Conservation (phyloP, 2,888 invertebrate genomes). For the Xylophagus ater region DNA sequence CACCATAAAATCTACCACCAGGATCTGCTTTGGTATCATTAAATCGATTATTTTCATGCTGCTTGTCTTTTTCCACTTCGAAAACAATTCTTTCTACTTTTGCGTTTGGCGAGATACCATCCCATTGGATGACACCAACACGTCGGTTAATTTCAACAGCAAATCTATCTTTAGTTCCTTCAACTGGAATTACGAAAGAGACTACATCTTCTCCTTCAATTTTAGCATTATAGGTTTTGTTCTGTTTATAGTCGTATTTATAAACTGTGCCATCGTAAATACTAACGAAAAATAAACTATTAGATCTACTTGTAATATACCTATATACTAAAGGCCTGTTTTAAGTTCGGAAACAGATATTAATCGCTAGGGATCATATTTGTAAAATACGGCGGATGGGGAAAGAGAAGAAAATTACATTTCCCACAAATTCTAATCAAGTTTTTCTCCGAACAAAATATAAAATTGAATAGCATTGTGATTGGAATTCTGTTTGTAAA, state of each 20-base stretch:
- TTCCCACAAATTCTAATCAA: no score
- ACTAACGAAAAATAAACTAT: conserved; percentile 56
- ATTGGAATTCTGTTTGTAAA: no score
- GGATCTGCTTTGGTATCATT: conserved; percentile 75
- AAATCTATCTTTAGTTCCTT: conserved; percentile 48
- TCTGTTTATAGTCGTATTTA: conserved; percentile 35
- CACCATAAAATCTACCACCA: conserved; percentile 60
- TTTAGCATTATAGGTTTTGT: conserved; percentile 45
- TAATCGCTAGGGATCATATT: no score
- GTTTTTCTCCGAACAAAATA: no score
- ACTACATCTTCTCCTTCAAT: conserved; percentile 37
- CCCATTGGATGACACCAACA: conserved; percentile 53
- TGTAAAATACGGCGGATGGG: no score
- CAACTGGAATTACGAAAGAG: conserved; percentile 53
- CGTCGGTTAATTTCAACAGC: conserved; percentile 50
- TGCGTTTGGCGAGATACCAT: conserved; percentile 43
- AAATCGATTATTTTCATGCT: conserved; percentile 47
- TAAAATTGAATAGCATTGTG: no score
- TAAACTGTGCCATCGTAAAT: conserved; percentile 37
- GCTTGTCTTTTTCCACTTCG: conserved; percentile 50
- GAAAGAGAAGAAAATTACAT: no score
- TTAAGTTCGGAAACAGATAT: no score
- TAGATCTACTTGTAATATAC: no score
- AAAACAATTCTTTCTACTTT: conserved; percentile 42
- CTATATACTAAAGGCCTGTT: no score